These are phyloP conservation scores for Drosophila barbarae DNA, from an alignment of 2,888 invertebrate genomes.

Conservation along the genomic window DNA sequence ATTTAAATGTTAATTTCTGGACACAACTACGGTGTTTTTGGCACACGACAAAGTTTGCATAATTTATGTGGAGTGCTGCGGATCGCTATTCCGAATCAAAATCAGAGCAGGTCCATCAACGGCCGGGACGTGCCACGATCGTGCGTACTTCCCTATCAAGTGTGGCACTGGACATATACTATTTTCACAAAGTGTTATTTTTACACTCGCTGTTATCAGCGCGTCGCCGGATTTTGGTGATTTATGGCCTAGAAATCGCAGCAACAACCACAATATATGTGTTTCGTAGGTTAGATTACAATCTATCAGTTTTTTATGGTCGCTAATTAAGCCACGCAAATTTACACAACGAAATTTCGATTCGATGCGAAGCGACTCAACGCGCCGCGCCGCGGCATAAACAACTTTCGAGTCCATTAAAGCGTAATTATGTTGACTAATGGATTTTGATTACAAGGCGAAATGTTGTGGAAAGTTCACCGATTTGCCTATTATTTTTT, in stretches of 20 bases:
- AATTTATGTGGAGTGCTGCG: conserved; percentile 46
- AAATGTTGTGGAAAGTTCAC: conserved; percentile 51
- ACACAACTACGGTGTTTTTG: conserved; percentile 44
- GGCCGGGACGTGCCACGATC: conserved; percentile 34
- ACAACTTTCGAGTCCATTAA: conserved; percentile 40
- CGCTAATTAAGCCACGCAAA: conserved; percentile 43
- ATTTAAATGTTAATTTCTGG: conserved; percentile 61
- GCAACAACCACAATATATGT: background rate
- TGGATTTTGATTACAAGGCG: conserved; percentile 46
- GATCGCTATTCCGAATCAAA: conserved; percentile 45
- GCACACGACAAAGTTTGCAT: conserved; percentile 71
- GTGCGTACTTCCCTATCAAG: conserved; percentile 14
- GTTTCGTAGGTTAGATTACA: conserved; percentile 24
- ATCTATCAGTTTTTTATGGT: conserved; percentile 42
- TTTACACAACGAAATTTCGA: conserved; percentile 26
- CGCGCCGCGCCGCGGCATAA: conserved; percentile 14
- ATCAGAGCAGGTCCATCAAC: conserved; percentile 54
- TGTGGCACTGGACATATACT: conserved; percentile 54
- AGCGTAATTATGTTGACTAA: conserved; percentile 61
- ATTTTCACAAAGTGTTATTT: conserved; percentile 48
- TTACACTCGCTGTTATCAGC: conserved; percentile 49
- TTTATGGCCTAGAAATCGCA: conserved; percentile 31
- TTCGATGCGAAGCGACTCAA: conserved; percentile 12
- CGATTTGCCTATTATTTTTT: conserved; percentile 11
- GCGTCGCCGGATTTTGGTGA: conserved; percentile 15